phyloP scores from a whole-genome alignment of 1,140 invertebrate genomes.

The Aricia agestis region DNA sequence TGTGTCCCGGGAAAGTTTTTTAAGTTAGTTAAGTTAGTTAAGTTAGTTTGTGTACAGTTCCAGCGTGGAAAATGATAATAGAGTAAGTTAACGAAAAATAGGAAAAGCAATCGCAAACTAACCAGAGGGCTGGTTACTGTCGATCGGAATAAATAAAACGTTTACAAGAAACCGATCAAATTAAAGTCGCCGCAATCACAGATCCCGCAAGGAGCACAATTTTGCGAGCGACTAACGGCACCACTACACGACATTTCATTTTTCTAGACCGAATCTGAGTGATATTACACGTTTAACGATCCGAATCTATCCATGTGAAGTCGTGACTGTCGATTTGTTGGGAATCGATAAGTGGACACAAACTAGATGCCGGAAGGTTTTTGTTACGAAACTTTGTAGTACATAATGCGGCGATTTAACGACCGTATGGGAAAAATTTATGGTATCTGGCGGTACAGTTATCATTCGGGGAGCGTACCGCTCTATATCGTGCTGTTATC shows the following conservation, averaged over 20 bases:
- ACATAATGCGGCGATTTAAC: conserved; percentile 47
- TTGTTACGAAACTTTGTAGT: conserved; percentile 34
- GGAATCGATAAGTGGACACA: conserved; percentile 60
- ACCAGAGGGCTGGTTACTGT: no score
- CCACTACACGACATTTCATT: conserved; percentile 32
- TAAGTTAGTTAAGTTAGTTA: no score
- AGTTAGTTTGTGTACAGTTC: no score
- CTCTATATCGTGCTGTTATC: conserved; percentile 54
- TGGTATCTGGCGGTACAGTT: conserved; percentile 56
- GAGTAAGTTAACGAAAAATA: no score
- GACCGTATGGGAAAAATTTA: conserved; percentile 62
- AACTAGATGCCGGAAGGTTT: conserved; percentile 47
- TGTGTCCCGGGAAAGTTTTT: no score
- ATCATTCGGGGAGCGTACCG: conserved; percentile 58
- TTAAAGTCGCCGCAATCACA: conserved; percentile 20
- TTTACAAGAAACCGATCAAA: conserved; percentile 17
- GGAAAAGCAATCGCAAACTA: no score
- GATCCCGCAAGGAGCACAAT: conserved; percentile 20
- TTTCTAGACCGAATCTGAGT: conserved; percentile 39
- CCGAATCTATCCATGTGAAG: conserved; percentile 50
- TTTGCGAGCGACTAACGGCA: conserved; percentile 27
- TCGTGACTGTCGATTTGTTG: conserved; percentile 61
- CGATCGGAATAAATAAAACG: conserved; percentile 6
- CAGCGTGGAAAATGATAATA: no score
- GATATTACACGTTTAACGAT: conserved; percentile 42